A percentile compares a stretch with the other conserved stretches of the same genome.
These are phyloP conservation scores for Pollimyrus isidori DNA, from an alignment of 2,113 vertebrate species.

Conservation along the genomic window DNA sequence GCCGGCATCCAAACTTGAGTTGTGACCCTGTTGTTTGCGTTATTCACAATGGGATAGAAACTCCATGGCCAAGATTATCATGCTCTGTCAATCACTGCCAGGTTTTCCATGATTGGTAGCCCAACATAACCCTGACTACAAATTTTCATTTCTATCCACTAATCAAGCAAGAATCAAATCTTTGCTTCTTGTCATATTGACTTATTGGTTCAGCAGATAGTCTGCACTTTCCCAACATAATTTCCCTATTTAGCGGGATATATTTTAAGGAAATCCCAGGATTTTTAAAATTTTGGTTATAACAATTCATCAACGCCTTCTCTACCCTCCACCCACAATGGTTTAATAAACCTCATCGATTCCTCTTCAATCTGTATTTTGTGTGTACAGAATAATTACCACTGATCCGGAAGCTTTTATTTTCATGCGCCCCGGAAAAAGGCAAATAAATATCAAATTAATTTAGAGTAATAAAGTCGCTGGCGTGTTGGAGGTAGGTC, in stretches of 20 bases:
- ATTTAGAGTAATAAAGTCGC: background rate
- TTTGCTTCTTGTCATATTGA: background rate
- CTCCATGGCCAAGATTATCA: background rate
- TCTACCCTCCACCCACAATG: background rate
- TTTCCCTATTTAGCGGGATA: background rate
- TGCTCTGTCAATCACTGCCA: background rate
- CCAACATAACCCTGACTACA: background rate
- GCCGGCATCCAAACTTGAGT: too few species aligned
- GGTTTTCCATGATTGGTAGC: background rate
- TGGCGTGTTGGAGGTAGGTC: slow-evolving; percentile 3
- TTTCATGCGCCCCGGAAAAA: background rate
- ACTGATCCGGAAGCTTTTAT: background rate
- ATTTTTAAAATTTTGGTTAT: background rate
- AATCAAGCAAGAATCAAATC: background rate
- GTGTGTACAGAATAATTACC: slow-evolving; percentile 1
- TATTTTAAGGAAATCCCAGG: background rate
- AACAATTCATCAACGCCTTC: background rate
- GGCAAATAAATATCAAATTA: slow-evolving; percentile 4
- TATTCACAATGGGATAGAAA: background rate
- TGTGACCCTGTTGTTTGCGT: too few species aligned
- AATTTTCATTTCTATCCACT: background rate
- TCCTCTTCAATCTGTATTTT: background rate
- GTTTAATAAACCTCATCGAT: background rate
- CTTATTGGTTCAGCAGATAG: background rate
- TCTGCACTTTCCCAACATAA: background rate